phyloP scores from a whole-genome alignment of 2,797 vertebrate genomes.

The Enteromius paludinosus region DNA sequence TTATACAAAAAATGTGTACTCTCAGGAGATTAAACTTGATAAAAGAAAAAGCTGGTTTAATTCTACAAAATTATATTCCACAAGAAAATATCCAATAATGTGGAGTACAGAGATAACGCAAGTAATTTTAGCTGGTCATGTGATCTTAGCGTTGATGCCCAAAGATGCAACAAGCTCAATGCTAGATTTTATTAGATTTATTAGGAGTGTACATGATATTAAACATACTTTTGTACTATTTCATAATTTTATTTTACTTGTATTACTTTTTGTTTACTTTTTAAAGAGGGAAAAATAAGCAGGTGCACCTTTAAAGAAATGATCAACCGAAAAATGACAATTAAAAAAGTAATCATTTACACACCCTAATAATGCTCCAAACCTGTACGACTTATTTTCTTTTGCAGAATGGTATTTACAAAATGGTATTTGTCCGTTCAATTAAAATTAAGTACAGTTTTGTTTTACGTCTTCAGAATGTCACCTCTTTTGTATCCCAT shows the following conservation, averaged over 20 bases:
- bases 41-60: not conserved
- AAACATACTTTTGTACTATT: not conserved
- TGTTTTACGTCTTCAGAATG: not conserved
- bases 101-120: not conserved
- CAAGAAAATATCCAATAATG: not conserved
- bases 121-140: not conserved
- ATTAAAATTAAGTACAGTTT: not conserved
- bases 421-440: not conserved
- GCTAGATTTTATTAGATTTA: slow-evolving; percentile 5
- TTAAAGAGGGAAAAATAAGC: not conserved
- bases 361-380: not conserved
- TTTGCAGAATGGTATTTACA: not conserved
- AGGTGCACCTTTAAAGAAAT: slow-evolving; percentile 9
- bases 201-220: not conserved
- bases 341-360: not conserved
- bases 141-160: not conserved
- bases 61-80: not conserved
- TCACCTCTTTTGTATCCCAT: not conserved
- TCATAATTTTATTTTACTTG: not conserved
- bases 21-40: not conserved
- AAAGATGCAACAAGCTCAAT: not conserved
- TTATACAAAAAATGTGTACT: not conserved
- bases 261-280: not conserved
- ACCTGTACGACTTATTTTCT: not conserved
- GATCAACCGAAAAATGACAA: not conserved